Base-by-base conservation (phyloP, 2,113 vertebrate species). In the Cynocephalus volans region DNA sequence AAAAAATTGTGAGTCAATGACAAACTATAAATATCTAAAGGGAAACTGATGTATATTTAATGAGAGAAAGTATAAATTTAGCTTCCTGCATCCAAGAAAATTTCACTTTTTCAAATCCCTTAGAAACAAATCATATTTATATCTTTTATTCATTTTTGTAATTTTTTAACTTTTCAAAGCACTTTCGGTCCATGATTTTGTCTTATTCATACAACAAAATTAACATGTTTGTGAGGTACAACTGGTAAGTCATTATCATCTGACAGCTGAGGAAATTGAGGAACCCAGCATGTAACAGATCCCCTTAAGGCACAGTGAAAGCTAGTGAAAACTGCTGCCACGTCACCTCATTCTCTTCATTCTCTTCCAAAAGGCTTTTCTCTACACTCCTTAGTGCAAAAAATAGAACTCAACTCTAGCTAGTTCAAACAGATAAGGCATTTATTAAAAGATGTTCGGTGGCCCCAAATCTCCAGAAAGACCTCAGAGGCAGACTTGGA, bases 81-180 rank as follows among this genome's bases (percentile, higher is more conserved):
- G 21, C 8, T 85, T 81, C 26, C n/a, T 50, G 31, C 8, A 88
- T 48, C 26, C 6, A 82, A 1, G 33, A 89, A 90, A 77, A 72
- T 45, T 60, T 90, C 45, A 85, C 28, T 90, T 93, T 93, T 62
- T 28, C 64, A 24, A 1, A 9, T 4, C 11, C 14, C 17, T 84
- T 84, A 62, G 50, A 95, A 87, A 17, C 12, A 84, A 85, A 48
- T 72, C 69, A 75, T 8, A 45, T 11, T 45, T 84, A 45, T 11
- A 8, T 41, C 3, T 24, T 45, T 82, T 72, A 52, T 67, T 69
- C 64, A 31, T 19, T 60, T 69, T 72, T 81, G 17, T 14, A 62
- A n/a, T 60, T 81, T 65, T 85, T 93, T 50, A 86, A 85, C 11
- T 76, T 90, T 89, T 85, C 48, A 23, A 94, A 93, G 52, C 9